phyloP scores from a whole-genome alignment of 1,140 invertebrate genomes.

The Orchestia grillus region DNA sequence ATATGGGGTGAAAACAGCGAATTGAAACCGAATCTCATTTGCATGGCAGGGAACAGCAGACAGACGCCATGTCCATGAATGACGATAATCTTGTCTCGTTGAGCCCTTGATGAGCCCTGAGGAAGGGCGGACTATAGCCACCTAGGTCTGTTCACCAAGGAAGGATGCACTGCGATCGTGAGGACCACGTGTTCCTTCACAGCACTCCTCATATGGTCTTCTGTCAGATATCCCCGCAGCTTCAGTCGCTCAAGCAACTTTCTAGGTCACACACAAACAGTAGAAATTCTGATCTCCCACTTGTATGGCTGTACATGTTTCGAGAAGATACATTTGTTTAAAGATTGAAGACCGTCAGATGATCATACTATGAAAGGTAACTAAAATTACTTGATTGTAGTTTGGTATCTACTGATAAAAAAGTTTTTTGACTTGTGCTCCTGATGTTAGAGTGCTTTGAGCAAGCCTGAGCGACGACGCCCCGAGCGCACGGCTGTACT shows the following conservation, averaged over 20 bases:
- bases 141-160: background rate
- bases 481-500: too few relatives aligned
- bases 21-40: background rate
- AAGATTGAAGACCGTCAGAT: too few relatives aligned
- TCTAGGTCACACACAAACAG: slow-evolving; percentile 8
- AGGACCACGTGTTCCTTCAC: background rate
- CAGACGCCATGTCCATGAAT: background rate
- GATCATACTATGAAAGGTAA: too few relatives aligned
- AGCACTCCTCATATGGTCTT: background rate
- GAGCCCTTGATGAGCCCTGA: background rate
- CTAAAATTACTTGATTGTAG: too few relatives aligned
- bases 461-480: too few relatives aligned
- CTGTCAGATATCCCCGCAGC: background rate
- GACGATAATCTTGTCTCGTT: background rate
- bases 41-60: background rate
- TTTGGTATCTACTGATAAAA: too few relatives aligned
- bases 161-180: background rate
- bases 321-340: too few relatives aligned
- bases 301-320: too few relatives aligned
- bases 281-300: background rate
- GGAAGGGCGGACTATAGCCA: background rate
- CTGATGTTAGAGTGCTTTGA: too few relatives aligned
- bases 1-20: background rate
- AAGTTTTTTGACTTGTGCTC: too few relatives aligned
- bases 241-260: slow-evolving; percentile 20